Percentiles rank a stretch among this genome's conserved stretches.
phyloP scores from a whole-genome alignment of 2,888 invertebrate genomes.

The Mactromeris polynyma region DNA sequence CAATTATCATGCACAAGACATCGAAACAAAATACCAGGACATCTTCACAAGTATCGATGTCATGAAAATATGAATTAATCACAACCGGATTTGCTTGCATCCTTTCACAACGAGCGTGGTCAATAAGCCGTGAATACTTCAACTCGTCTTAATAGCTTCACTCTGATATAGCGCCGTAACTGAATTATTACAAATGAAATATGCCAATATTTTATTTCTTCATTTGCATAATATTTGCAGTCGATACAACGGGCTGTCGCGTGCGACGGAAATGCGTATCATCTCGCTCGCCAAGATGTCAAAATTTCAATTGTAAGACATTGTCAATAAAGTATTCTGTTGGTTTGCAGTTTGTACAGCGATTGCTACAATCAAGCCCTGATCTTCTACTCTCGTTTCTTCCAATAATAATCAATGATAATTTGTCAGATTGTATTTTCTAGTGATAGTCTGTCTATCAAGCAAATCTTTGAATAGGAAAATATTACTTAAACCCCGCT shows the following conservation, averaged over 20 bases:
- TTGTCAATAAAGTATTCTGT: conserved; percentile 47
- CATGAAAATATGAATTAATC: conserved; percentile 18
- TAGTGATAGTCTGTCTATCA: conserved; percentile 53
- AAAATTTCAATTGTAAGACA: conserved; percentile 40
- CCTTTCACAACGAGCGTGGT: not conserved
- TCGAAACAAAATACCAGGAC: conserved; percentile 5
- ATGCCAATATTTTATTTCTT: conserved; percentile 5
- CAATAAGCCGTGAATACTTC: conserved; percentile 8
- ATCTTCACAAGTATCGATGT: not conserved
- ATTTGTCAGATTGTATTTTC: conserved; percentile 62
- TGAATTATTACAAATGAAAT: conserved; percentile 34
- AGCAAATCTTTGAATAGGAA: conserved; percentile 42
- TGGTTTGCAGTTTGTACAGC: conserved; percentile 17
- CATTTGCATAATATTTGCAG: conserved; percentile 35
- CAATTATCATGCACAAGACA: not conserved
- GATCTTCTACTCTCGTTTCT: not conserved
- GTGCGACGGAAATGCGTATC: conserved; percentile 29
- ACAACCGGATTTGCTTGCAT: not conserved
- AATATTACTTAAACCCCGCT: conserved; percentile 53
- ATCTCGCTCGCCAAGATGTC: conserved; percentile 28
- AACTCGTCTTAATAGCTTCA: not conserved
- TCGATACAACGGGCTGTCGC: conserved; percentile 22
- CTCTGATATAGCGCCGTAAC: not conserved
- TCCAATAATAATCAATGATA: conserved; percentile 59
- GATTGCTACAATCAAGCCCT: not conserved